Conservation (phyloP, 2,113 vertebrate genomes). For the Ammodytes marinus region DNA sequence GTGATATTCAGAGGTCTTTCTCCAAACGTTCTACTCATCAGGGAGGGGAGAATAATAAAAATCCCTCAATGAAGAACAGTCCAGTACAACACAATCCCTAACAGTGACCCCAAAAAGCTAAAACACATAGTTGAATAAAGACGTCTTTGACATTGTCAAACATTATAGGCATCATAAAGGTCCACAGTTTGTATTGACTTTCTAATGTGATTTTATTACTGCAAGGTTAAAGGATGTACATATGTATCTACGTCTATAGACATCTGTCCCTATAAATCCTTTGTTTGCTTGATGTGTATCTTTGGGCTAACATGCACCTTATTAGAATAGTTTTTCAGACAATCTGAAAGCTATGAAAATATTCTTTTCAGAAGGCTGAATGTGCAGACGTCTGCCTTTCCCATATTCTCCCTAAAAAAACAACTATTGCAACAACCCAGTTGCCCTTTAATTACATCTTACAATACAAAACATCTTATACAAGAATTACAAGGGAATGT, state of each 20-base stretch:
- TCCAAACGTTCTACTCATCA: background rate
- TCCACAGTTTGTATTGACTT: background rate
- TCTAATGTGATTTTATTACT: too few species aligned
- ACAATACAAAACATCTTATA: background rate
- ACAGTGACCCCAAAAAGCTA: background rate
- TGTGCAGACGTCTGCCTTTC: background rate
- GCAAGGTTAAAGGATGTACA: background rate
- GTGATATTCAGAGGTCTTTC: background rate
- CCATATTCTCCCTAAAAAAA: background rate
- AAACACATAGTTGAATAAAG: background rate
- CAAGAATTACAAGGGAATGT: too few species aligned
- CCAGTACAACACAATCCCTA: background rate
- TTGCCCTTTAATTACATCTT: background rate
- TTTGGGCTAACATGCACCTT: background rate
- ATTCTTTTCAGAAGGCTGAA: background rate
- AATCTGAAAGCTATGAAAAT: background rate
- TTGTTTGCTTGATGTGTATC: background rate
- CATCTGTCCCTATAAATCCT: background rate
- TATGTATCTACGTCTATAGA: background rate
- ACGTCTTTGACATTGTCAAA: background rate
- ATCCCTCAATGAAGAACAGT: background rate
- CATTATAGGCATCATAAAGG: background rate
- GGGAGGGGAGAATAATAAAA: background rate
- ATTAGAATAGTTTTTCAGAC: background rate
- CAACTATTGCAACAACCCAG: background rate